Conservation (phyloP, 2,113 vertebrate species). For the Eretmochelys imbricata region DNA sequence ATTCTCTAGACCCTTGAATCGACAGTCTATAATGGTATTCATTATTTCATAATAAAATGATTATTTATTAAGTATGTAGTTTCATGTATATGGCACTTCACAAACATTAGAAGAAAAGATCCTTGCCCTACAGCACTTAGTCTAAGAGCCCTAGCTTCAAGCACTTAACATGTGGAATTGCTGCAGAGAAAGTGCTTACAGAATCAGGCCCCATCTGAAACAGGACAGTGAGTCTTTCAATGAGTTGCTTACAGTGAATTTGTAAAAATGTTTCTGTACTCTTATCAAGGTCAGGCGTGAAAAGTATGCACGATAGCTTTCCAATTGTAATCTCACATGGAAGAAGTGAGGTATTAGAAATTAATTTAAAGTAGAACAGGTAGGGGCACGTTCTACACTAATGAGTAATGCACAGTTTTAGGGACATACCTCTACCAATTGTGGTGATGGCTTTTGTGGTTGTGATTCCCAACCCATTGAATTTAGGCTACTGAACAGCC, state of each 20-base stretch:
- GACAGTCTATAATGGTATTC: neutral
- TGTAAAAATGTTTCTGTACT: constrained; percentile 6
- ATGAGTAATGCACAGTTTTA: neutral
- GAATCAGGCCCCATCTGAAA: neutral
- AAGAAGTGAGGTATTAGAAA: neutral
- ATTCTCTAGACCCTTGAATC: neutral
- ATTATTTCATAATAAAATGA: neutral
- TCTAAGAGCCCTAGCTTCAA: neutral
- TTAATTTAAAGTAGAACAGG: neutral
- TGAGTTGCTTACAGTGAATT: neutral
- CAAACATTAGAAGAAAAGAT: neutral
- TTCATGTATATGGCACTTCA: neutral
- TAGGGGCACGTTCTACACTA: neutral
- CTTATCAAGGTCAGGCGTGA: neutral
- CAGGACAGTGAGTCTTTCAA: neutral
- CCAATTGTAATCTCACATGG: neutral
- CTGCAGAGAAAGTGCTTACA: neutral
- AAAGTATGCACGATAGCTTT: neutral
- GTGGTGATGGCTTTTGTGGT: neutral
- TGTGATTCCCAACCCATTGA: neutral
- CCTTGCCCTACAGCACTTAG: neutral
- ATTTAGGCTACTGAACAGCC: neutral
- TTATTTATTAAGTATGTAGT: constrained; percentile 9
- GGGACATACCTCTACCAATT: neutral
- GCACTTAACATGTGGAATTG: neutral